Evolutionary conservation across 2,113 vertebrate genomes (phyloP).

Genomic region (Anguilla rostrata): DNA sequence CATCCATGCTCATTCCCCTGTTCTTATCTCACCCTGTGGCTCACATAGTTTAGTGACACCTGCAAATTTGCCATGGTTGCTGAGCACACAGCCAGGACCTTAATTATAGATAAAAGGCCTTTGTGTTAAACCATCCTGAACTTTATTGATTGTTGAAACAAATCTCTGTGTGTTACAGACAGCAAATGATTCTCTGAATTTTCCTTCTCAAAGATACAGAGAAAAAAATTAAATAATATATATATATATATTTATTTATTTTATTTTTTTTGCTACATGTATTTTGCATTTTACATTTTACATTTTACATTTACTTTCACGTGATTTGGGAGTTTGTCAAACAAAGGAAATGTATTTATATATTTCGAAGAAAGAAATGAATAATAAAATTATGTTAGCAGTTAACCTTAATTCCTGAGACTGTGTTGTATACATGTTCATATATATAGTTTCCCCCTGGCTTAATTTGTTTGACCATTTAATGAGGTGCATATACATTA

Average conservation of each 20-base stretch:
- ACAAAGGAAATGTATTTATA: background rate
- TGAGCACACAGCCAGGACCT: background rate
- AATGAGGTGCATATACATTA: too few relatives aligned
- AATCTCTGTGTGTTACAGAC: background rate
- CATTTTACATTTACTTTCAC: background rate
- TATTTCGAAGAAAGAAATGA: background rate
- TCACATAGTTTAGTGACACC: slow-evolving; percentile 5
- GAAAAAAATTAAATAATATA: background rate
- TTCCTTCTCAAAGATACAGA: background rate
- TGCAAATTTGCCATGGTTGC: background rate
- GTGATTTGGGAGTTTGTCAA: background rate
- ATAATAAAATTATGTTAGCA: background rate
- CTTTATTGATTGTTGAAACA: background rate
- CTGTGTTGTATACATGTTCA: too few relatives aligned
- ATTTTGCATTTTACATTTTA: background rate
- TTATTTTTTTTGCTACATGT: background rate
- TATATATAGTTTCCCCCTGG: too few relatives aligned
- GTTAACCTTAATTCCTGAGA: background rate
- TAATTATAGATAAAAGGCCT: slow-evolving; percentile 7
- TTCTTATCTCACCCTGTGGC: background rate
- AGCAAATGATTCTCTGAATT: background rate
- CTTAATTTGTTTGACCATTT: too few relatives aligned
- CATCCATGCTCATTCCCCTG: background rate
- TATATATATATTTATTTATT: background rate
- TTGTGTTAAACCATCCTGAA: background rate